Evolutionary conservation across 2,888 invertebrate species (phyloP).

Genomic region (Unio delphinus): DNA sequence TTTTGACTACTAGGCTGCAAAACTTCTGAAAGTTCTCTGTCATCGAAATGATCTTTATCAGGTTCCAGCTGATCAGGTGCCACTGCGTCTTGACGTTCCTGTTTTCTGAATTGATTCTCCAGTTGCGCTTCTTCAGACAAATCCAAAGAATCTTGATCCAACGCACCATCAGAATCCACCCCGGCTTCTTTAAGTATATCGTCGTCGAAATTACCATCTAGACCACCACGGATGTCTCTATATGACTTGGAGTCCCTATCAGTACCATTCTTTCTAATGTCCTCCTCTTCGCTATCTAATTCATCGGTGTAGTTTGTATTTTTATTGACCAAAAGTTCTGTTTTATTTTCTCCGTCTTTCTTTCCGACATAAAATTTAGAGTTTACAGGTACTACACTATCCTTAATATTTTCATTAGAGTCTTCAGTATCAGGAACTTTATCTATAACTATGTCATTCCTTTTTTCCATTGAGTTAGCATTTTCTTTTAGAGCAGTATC

Average conservation of each 20-base stretch:
- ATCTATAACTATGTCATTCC: too few species aligned
- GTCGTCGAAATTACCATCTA: conserved; percentile 5
- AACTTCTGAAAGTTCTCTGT: conserved; percentile 18
- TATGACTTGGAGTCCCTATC: neutral
- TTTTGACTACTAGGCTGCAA: conserved; percentile 12
- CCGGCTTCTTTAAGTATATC: neutral
- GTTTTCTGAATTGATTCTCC: neutral
- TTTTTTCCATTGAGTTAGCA: too few species aligned
- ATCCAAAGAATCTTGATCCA: too few species aligned
- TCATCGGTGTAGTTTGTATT: neutral
- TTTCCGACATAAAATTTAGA: too few species aligned
- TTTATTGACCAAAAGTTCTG: too few species aligned
- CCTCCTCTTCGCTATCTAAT: neutral
- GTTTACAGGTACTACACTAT: too few species aligned
- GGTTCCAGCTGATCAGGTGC: conserved; percentile 3
- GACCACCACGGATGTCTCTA: conserved; percentile 1
- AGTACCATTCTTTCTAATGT: neutral
- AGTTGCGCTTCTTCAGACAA: too few species aligned
- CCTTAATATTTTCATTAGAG: too few species aligned
- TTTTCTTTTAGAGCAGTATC: too few species aligned
- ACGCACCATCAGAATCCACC: neutral
- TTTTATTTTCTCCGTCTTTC: too few species aligned
- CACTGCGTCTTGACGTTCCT: neutral
- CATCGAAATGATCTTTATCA: conserved; percentile 9
- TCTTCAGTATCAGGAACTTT: too few species aligned